A percentile compares a stretch with the other conserved stretches of the same genome.
Conservation (phyloP, 2,797 vertebrate species). For the Leontopithecus rosalia region DNA sequence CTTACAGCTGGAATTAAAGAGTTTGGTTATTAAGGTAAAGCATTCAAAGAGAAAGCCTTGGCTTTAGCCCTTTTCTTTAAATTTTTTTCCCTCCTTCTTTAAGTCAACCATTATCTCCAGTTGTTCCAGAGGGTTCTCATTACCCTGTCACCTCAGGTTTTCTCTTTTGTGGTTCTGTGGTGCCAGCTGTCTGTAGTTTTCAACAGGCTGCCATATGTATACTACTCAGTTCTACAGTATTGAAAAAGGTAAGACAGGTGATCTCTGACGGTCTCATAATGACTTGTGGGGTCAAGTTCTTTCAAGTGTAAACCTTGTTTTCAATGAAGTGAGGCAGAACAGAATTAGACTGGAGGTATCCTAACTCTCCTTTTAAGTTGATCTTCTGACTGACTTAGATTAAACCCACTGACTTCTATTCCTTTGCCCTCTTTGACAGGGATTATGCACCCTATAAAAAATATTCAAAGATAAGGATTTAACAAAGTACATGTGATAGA, state of each 20-base stretch:
- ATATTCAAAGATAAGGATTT: neutral
- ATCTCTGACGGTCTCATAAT: neutral
- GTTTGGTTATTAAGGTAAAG: neutral
- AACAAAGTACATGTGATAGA: neutral
- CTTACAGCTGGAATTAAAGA: neutral
- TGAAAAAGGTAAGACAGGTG: neutral
- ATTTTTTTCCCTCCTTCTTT: neutral
- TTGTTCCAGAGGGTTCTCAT: neutral
- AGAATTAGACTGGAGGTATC: neutral
- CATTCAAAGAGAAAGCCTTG: neutral
- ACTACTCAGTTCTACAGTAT: neutral
- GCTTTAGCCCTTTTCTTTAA: neutral
- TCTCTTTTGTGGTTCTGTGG: neutral
- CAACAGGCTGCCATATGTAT: neutral
- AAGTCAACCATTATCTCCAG: neutral
- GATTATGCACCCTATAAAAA: neutral
- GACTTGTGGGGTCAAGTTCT: neutral
- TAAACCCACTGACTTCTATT: neutral
- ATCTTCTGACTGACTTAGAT: neutral
- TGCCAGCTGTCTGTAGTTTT: neutral
- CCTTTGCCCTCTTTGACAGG: neutral
- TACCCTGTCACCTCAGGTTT: neutral
- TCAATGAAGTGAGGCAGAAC: neutral
- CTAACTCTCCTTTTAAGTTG: neutral
- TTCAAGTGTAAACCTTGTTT: neutral